These are phyloP conservation scores for Scylla paramamosain DNA, from an alignment of 1,140 invertebrate species.

Conservation along the genomic window DNA sequence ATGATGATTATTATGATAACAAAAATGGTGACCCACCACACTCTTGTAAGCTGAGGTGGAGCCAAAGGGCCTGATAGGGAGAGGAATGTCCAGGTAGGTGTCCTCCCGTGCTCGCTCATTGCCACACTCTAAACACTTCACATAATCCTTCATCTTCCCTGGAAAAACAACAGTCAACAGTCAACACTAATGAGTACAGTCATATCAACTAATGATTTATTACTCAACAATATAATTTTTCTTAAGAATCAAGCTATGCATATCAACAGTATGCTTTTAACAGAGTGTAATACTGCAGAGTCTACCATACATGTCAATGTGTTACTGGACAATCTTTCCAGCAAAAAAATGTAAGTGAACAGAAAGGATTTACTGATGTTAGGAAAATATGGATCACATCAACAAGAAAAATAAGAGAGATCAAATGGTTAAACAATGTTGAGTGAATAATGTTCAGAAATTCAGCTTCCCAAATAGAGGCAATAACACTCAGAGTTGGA, in stretches of 20 bases:
- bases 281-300: too few relatives aligned
- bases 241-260: background rate
- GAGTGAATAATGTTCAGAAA: too few relatives aligned
- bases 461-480: too few relatives aligned
- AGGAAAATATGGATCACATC: too few relatives aligned
- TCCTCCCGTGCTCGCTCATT: slow-evolving; percentile 92
- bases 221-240: background rate
- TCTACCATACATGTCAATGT: too few relatives aligned
- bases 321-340: too few relatives aligned
- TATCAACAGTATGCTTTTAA: too few relatives aligned
- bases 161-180: slow-evolving; percentile 80
- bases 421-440: too few relatives aligned
- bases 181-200: background rate
- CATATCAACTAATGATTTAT: slow-evolving; percentile 36
- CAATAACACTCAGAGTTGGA: too few relatives aligned
- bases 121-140: slow-evolving; percentile 93
- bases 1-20: slow-evolving; percentile 10
- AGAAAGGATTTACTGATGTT: too few relatives aligned
- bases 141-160: slow-evolving; percentile 95
- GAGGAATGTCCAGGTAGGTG: slow-evolving; percentile 93
- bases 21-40: slow-evolving; percentile 83
- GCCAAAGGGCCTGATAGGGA: slow-evolving; percentile 93
- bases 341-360: too few relatives aligned
- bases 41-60: slow-evolving; percentile 89
- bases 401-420: too few relatives aligned